Percentiles rank a stretch among this genome's conserved stretches.
Evolutionary conservation across 1,140 invertebrate genomes (phyloP).

Genomic region (Cotesia typhae): DNA sequence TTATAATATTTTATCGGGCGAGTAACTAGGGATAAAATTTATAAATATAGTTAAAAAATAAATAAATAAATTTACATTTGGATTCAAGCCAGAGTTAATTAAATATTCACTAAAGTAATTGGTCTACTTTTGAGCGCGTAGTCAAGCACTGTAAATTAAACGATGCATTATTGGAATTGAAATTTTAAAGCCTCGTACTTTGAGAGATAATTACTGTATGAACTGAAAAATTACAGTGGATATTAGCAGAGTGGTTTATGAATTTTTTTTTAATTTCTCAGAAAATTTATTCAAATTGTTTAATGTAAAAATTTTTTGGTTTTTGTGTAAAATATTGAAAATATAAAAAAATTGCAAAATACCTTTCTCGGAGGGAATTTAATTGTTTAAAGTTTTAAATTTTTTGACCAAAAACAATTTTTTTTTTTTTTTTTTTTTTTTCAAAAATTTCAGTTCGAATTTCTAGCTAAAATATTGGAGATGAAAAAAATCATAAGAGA

Average conservation of each 20-base stretch:
- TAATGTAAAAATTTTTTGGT: too few relatives aligned
- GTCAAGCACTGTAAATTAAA: background rate
- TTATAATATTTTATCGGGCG: too few relatives aligned
- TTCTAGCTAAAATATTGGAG: too few relatives aligned
- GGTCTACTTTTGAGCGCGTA: conserved; percentile 1
- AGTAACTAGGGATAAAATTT: background rate
- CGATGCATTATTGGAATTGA: conserved; percentile 12
- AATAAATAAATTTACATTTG: conserved; percentile 1
- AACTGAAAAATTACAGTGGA: background rate
- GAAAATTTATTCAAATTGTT: background rate
- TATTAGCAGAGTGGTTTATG: background rate
- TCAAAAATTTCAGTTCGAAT: too few relatives aligned
- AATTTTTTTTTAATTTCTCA: background rate
- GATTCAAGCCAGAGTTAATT: background rate
- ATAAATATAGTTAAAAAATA: background rate
- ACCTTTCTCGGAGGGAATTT: too few relatives aligned
- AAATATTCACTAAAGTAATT: conserved; percentile 11
- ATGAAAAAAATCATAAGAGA: too few relatives aligned
- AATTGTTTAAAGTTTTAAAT: too few relatives aligned
- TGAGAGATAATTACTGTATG: background rate
- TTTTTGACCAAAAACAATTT: too few relatives aligned
- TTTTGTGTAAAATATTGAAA: too few relatives aligned
- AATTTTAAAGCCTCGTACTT: background rate
- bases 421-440: too few relatives aligned
- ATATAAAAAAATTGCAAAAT: too few relatives aligned